Evolutionary conservation across 2,113 vertebrate genomes (phyloP).

Genomic region (Larimichthys crocea): DNA sequence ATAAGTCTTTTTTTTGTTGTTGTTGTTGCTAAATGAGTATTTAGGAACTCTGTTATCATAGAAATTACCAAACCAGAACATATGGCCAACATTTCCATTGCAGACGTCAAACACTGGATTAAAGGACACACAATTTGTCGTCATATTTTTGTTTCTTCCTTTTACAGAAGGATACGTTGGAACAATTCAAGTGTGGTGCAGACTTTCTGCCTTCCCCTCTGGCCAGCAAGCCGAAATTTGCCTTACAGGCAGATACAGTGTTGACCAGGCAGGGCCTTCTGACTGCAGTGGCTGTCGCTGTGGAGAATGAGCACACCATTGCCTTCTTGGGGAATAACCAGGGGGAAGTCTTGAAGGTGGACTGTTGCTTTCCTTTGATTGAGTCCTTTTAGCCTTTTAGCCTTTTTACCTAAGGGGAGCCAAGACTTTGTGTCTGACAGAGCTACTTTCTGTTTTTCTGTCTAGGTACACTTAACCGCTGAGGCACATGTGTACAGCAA

Average conservation of each 20-base stretch:
- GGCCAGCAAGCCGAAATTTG: constrained; percentile 85
- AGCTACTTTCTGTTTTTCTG: neutral
- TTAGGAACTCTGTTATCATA: neutral
- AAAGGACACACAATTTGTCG: neutral
- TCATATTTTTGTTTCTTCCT: neutral
- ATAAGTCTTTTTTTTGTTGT: neutral
- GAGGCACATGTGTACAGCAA: constrained; percentile 82
- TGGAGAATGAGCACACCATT: constrained; percentile 89
- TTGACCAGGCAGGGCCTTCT: constrained; percentile 77
- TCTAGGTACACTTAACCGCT: constrained; percentile 86
- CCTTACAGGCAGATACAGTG: constrained; percentile 62
- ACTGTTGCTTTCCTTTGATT: neutral
- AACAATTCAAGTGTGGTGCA: constrained; percentile 87
- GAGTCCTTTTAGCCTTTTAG: neutral
- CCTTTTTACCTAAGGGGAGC: neutral
- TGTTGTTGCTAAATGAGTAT: neutral
- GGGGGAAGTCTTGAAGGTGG: constrained; percentile 86
- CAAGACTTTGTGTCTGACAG: neutral
- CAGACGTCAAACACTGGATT: neutral
- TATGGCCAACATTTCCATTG: too few relatives aligned
- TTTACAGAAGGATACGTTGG: constrained; percentile 62
- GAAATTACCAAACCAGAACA: neutral
- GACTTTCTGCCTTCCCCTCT: constrained; percentile 95
- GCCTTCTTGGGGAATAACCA: constrained; percentile 91
- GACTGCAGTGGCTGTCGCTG: constrained; percentile 88